Conservation (phyloP, 2,888 invertebrate species). For the Siphlonurus alternatus region DNA sequence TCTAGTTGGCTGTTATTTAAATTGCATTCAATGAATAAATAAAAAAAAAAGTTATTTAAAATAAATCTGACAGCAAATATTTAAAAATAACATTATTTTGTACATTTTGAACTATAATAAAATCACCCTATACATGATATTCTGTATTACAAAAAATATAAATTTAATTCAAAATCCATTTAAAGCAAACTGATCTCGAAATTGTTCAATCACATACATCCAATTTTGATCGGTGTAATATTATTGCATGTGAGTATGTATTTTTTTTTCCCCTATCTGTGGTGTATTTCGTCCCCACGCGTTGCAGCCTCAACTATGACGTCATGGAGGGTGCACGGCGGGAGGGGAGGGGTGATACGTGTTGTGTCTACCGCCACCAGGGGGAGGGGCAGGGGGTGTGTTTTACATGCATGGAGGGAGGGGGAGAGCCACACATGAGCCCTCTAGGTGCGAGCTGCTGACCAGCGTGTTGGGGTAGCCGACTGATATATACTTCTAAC, state of each 20-base stretch:
- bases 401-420: background rate
- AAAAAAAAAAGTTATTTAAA: too few relatives aligned
- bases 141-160: too few relatives aligned
- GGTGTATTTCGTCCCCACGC: too few relatives aligned
- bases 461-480: background rate
- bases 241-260: background rate
- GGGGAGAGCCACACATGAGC: background rate
- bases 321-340: background rate
- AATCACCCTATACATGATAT: too few relatives aligned
- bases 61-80: too few relatives aligned
- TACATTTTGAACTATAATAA: too few relatives aligned
- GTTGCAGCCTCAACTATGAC: background rate
- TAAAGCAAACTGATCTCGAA: background rate
- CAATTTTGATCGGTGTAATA: background rate
- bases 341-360: too few relatives aligned
- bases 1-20: too few relatives aligned
- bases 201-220: background rate
- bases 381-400: background rate
- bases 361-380: too few relatives aligned
- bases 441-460: too few relatives aligned
- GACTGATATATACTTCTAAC: background rate
- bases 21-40: too few relatives aligned
- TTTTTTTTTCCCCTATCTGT: background rate
- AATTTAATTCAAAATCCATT: background rate
- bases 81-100: too few relatives aligned